These are phyloP conservation scores for Orchestes rusci DNA, from an alignment of 2,888 invertebrate species.

Conservation along the genomic window DNA sequence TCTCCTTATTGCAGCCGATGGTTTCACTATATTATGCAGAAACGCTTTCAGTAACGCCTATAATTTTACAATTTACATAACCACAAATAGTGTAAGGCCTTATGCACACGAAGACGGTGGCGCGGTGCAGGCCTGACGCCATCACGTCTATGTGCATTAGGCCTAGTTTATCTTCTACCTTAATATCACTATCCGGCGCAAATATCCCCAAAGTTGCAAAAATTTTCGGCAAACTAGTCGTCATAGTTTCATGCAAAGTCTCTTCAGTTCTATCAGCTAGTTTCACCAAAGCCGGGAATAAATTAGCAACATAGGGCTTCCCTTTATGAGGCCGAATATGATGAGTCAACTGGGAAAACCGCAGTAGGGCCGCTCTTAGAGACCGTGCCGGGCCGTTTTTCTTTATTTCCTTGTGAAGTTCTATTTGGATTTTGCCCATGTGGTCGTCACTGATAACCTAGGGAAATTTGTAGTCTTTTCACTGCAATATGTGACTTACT, in stretches of 20 bases:
- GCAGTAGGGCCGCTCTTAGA: constrained; percentile 65
- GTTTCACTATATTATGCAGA: constrained; percentile 54
- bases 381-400: constrained; percentile 66
- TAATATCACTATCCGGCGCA: constrained; percentile 63
- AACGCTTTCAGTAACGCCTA: constrained; percentile 62
- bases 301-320: constrained; percentile 67
- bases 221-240: constrained; percentile 57
- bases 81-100: not conserved
- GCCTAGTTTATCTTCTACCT: constrained; percentile 40
- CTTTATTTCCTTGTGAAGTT: constrained; percentile 76
- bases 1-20: constrained; percentile 70
- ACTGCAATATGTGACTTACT: no score
- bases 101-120: no score
- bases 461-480: no score
- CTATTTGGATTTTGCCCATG: constrained; percentile 67
- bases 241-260: constrained; percentile 60
- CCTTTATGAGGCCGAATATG: constrained; percentile 71
- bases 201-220: constrained; percentile 60
- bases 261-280: constrained; percentile 68
- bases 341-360: constrained; percentile 69
- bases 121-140: no score
- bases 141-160: no score
- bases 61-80: constrained; percentile 25
- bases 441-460: constrained; percentile 57
- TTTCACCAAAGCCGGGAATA: constrained; percentile 65